Evolutionary conservation across 1,140 invertebrate genomes (phyloP).

Genomic region (Drosophila littoralis): DNA sequence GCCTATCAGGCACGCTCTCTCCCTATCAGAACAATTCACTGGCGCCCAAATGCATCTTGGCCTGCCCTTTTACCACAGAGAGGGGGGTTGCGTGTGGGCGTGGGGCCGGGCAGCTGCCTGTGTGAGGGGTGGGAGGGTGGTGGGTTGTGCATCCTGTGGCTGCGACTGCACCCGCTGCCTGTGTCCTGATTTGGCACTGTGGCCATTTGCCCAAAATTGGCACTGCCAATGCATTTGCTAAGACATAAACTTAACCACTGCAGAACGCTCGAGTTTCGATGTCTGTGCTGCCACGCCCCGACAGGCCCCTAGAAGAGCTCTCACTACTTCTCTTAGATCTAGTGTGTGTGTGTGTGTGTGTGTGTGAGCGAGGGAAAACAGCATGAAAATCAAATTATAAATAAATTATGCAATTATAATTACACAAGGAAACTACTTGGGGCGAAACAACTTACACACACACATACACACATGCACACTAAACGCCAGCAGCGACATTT

Average conservation of each 20-base stretch:
- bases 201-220: constrained; percentile 31
- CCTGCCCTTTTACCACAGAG: constrained; percentile 35
- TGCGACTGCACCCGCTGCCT: not conserved
- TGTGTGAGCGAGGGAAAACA: constrained; percentile 58
- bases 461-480: constrained; percentile 27
- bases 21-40: constrained; percentile 54
- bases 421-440: constrained; percentile 82
- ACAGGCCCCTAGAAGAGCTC: not conserved
- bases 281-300: not conserved
- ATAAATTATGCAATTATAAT: constrained; percentile 83
- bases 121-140: no score
- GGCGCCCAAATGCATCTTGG: constrained; percentile 63
- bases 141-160: no score
- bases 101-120: not conserved
- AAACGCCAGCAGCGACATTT: constrained; percentile 32
- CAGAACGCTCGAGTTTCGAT: constrained; percentile 20
- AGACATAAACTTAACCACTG: constrained; percentile 63
- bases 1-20: not conserved
- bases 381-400: constrained; percentile 83
- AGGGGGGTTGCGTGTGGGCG: not conserved
- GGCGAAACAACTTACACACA: constrained; percentile 67
- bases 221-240: constrained; percentile 65
- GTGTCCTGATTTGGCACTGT: not conserved
- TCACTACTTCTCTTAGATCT: not conserved
- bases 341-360: not conserved